Evolutionary conservation across 1,140 invertebrate species (phyloP), one percentile per base, ranked within the genome.

Genomic region (Coboldia fuscipes): DNA sequence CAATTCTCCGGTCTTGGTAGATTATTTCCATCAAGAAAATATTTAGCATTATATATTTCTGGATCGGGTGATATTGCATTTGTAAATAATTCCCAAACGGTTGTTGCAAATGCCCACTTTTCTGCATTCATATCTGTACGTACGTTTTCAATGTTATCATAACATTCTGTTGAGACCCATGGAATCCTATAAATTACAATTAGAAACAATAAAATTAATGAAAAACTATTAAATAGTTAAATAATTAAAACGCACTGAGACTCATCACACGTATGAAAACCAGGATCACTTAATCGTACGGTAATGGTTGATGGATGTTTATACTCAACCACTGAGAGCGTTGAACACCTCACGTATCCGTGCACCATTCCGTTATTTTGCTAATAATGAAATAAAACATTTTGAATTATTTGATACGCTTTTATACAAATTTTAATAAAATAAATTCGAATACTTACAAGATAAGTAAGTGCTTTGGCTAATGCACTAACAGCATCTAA

Each of bases 71-170:
- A 47, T 37, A 62, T 53, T 20, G 81, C 83, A 45, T 67, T 73
- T 0, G 76, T 75, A 60, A 89, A 92, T 39, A 92, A 79, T 57
- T 90, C 76, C 78, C 83, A 89, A 8, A 88, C 45, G 9, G 83
- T 88, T 13, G 85, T 90, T 2, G 76, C 81, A 44, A 83, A 72
- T 12, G 84, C 80, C 82, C 83, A 92, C 15, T 88, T 67, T 47
- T 92, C 84, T 18, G 76, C 73, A 17, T 66, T 58, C 0, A 63
- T 57, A 29, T 68, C 73, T 17, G 56, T 58, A 40, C 65, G 66
- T 15, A 73, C 75, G 29, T 61, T 57, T 41, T 70, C 64, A 41
- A 72, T 61, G 52, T 79, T 72, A 1, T 56, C 45, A 48, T 78
- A 75, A 47, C 70, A 78, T 51, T 86, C 81, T 3, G 72, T 66